Conservation (phyloP, 1,140 invertebrate species). For the Schmidtea mediterranea region DNA sequence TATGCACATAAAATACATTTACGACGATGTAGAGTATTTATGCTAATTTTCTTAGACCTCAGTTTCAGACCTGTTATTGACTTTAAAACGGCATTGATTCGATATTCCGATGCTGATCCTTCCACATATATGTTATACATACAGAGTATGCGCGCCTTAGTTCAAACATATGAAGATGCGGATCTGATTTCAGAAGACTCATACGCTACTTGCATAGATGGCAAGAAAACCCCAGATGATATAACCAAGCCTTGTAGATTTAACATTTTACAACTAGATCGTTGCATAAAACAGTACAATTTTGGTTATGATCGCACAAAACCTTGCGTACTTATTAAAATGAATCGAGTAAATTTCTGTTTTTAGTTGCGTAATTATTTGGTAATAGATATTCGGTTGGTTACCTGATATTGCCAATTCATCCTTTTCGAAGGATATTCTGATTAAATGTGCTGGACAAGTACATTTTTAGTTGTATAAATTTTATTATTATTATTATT, state of each 20-base stretch:
- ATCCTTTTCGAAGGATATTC: not conserved
- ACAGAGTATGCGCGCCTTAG: not conserved
- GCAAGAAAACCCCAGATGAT: not conserved
- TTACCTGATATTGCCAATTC: constrained; percentile 3
- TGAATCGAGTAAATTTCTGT: not conserved
- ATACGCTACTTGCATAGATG: not conserved
- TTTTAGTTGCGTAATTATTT: not conserved
- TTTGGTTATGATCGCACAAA: constrained; percentile 4
- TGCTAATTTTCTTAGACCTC: not conserved
- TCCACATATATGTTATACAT: not conserved
- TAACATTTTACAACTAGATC: not conserved
- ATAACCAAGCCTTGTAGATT: not conserved
- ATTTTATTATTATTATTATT: not conserved
- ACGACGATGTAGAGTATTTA: no score
- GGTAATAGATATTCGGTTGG: constrained; percentile 2
- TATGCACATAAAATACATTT: no score
- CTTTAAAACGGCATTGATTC: not conserved
- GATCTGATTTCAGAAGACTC: not conserved
- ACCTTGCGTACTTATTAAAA: not conserved
- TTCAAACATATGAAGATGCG: constrained; percentile 2
- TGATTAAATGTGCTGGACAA: not conserved
- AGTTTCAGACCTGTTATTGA: not conserved
- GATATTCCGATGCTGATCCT: not conserved
- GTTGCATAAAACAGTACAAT: constrained; percentile 1
- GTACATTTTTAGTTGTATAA: not conserved